Evolutionary conservation across 2,888 invertebrate genomes (phyloP).

Genomic region (Deilephila elpenor): DNA sequence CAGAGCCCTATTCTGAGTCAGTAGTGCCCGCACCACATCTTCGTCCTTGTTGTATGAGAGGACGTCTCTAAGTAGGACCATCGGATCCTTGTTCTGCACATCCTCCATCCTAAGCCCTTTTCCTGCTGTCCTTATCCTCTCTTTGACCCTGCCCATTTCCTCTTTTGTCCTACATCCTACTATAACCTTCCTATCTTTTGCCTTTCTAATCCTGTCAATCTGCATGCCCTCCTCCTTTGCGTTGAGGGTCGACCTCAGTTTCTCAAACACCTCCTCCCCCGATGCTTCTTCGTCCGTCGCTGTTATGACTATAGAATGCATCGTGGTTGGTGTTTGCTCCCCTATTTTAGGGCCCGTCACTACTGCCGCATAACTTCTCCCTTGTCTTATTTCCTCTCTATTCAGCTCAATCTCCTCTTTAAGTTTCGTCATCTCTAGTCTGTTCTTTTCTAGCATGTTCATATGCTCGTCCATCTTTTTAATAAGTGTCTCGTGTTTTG

Average conservation of each 20-base stretch:
- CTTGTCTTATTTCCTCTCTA: too few relatives aligned
- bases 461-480: not conserved
- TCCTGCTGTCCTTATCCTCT: not conserved
- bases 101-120: not conserved
- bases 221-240: not conserved
- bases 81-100: not conserved
- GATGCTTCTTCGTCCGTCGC: not conserved
- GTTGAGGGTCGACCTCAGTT: not conserved
- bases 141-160: not conserved
- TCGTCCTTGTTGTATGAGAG: not conserved
- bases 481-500: too few relatives aligned
- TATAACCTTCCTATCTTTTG: not conserved
- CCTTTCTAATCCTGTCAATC: not conserved
- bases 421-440: not conserved
- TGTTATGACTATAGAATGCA: not conserved
- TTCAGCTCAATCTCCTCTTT: too few relatives aligned
- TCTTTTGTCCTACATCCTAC: not conserved
- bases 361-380: too few relatives aligned
- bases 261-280: not conserved
- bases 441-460: not conserved
- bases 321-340: not conserved
- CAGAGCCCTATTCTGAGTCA: not conserved
- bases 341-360: too few relatives aligned
- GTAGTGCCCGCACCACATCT: not conserved
- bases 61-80: not conserved